These are phyloP conservation scores for Stenoptilia bipunctidactyla DNA, from an alignment of 2,888 invertebrate species.

Conservation along the genomic window DNA sequence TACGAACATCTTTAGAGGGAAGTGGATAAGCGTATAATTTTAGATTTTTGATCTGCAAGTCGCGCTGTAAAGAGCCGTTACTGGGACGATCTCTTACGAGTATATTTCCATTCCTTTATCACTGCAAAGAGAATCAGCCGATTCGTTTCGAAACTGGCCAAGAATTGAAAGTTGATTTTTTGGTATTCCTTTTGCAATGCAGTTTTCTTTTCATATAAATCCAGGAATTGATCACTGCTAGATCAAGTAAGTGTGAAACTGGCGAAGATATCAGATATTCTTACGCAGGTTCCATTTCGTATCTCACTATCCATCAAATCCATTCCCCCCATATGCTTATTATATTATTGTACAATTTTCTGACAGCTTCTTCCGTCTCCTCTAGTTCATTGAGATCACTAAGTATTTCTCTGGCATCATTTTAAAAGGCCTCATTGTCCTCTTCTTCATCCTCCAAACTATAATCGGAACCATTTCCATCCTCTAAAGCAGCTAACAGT, in stretches of 20 bases:
- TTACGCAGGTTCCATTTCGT: conserved; percentile 10
- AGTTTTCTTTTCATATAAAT: too few species aligned
- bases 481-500: too few species aligned
- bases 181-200: too few species aligned
- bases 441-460: too few species aligned
- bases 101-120: conserved; percentile 6
- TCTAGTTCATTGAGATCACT: too few species aligned
- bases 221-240: too few species aligned
- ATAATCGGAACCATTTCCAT: too few species aligned
- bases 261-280: conserved; percentile 12
- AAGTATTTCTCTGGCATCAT: too few species aligned
- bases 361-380: too few species aligned
- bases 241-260: conserved; percentile 1
- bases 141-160: conserved; percentile 12
- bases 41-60: conserved; percentile 8
- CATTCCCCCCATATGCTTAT: conserved; percentile 4
- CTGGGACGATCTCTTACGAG: conserved; percentile 8
- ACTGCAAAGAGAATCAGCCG: conserved; percentile 12
- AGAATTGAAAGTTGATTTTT: conserved; percentile 12
- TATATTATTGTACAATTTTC: too few species aligned
- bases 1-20: conserved; percentile 11
- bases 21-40: conserved; percentile 12
- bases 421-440: too few species aligned
- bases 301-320: conserved; percentile 9
- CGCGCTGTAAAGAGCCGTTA: conserved; percentile 5